phyloP scores from a whole-genome alignment of 2,113 vertebrate genomes.

The Pomatostomus ruficeps region DNA sequence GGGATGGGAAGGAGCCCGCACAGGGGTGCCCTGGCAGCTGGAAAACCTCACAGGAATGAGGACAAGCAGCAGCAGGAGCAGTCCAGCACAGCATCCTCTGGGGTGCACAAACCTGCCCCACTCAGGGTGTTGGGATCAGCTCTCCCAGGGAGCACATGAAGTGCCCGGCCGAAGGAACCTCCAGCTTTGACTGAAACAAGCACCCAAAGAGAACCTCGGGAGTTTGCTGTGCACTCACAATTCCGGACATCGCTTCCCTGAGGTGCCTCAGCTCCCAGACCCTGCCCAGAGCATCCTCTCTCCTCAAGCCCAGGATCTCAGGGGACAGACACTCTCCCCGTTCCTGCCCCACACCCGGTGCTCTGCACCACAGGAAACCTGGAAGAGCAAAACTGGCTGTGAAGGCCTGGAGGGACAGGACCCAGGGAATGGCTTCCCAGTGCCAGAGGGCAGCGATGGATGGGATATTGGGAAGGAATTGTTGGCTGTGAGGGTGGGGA shows the following conservation, averaged over 20 bases:
- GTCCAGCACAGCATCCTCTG: background rate
- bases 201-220: background rate
- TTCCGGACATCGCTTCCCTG: background rate
- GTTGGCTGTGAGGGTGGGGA: fast-evolving
- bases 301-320: background rate
- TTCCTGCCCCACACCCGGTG: background rate
- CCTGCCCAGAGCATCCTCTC: background rate
- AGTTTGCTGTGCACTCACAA: background rate
- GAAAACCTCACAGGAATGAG: background rate
- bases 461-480: background rate
- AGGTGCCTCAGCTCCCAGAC: background rate
- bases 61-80: background rate
- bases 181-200: background rate
- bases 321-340: fast-evolving
- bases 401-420: background rate
- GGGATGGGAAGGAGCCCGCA: background rate
- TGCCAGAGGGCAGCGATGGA: background rate
- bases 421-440: background rate
- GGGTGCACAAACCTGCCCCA: background rate
- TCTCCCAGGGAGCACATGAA: background rate
- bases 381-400: background rate
- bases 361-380: background rate
- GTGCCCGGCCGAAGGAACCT: background rate
- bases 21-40: background rate
- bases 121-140: background rate